Conservation (phyloP, 1,140 invertebrate genomes). For the Coenobita brevimanus region DNA sequence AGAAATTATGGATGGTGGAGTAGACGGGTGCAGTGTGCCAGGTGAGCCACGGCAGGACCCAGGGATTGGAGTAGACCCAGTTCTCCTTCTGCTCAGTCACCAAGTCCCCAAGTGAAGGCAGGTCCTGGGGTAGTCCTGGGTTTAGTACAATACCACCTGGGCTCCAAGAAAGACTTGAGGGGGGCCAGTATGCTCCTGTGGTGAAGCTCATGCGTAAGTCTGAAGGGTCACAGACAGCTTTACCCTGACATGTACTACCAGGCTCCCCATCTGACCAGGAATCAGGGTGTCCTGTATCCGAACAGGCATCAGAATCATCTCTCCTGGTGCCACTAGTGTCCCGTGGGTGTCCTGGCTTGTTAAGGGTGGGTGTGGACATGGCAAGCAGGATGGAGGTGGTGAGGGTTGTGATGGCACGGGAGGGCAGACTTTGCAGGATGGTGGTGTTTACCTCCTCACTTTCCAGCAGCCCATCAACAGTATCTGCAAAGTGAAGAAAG, state of each 20-base stretch:
- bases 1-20: constrained; percentile 42
- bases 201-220: constrained; percentile 49
- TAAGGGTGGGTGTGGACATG: constrained; percentile 44
- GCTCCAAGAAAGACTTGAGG: constrained; percentile 28
- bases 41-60: constrained; percentile 43
- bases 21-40: constrained; percentile 47
- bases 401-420: constrained; percentile 49
- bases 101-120: neutral
- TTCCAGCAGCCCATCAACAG: constrained; percentile 18
- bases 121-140: constrained; percentile 10
- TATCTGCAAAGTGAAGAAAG: constrained; percentile 17
- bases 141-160: neutral
- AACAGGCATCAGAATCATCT: neutral
- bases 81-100: constrained; percentile 34
- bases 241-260: neutral
- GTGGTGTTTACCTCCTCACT: constrained; percentile 3
- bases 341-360: neutral
- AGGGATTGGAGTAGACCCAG: constrained; percentile 56
- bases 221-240: constrained; percentile 23
- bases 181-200: constrained; percentile 50
- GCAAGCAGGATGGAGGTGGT: constrained; percentile 57
- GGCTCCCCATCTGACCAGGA: neutral
- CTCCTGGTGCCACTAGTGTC: neutral
- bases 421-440: constrained; percentile 26
- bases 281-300: neutral